These are phyloP conservation scores for Phortica okadai DNA, from an alignment of 2,888 invertebrate genomes.

Conservation along the genomic window DNA sequence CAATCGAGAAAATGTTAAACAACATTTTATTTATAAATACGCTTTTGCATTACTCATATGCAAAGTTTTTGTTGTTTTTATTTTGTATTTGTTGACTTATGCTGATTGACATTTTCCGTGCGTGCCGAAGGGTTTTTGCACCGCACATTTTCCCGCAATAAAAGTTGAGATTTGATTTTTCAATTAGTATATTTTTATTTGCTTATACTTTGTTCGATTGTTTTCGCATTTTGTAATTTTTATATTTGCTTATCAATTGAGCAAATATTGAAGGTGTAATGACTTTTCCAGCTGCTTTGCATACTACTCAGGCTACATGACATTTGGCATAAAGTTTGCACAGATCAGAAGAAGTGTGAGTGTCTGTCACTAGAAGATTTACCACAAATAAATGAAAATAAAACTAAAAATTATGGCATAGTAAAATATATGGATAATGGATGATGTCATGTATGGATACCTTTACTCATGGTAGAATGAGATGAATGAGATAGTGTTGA, in stretches of 20 bases:
- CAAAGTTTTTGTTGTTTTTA: not conserved
- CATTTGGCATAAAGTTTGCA: too few relatives aligned
- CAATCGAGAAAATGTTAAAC: not conserved
- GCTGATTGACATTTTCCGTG: conserved; percentile 8
- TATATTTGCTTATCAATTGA: not conserved
- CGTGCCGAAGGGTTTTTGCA: not conserved
- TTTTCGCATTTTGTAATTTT: not conserved
- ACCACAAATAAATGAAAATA: too few relatives aligned
- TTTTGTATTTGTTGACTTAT: conserved; percentile 6
- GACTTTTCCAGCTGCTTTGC: conserved; percentile 8
- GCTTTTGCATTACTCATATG: not conserved
- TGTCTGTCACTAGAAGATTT: too few relatives aligned
- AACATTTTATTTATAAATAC: not conserved
- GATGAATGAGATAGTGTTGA: too few relatives aligned
- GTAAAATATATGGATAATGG: too few relatives aligned
- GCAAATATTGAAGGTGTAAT: not conserved
- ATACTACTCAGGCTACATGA: not conserved
- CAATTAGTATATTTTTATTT: not conserved
- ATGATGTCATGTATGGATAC: too few relatives aligned
- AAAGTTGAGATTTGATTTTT: not conserved
- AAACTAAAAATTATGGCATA: too few relatives aligned
- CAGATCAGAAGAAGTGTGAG: too few relatives aligned
- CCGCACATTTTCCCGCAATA: too few relatives aligned
- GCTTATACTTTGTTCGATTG: too few relatives aligned
- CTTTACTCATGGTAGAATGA: too few relatives aligned